phyloP scores from a whole-genome alignment of 2,888 invertebrate species.

The Metellina segmentata region DNA sequence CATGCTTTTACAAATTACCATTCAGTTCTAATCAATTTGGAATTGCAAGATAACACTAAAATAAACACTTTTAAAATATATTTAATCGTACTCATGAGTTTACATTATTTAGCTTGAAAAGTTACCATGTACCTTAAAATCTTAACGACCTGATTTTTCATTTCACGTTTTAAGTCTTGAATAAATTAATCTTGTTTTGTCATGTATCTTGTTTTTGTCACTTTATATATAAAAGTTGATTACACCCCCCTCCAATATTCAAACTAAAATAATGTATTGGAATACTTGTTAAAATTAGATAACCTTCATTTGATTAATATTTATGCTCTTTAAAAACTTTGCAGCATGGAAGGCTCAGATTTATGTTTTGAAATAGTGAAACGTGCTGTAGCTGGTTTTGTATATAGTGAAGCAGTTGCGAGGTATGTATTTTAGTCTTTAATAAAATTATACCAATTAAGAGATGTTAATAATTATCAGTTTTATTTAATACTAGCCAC shows the following conservation, averaged over 20 bases:
- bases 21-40: no score
- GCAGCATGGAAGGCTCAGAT: conserved; percentile 98
- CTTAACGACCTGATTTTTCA: not conserved
- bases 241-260: not conserved
- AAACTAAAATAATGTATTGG: not conserved
- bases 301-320: not conserved
- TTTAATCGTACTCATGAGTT: no score
- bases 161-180: not conserved
- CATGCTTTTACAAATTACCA: no score
- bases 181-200: conserved; percentile 13
- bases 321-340: conserved; percentile 80
- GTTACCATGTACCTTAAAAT: no score
- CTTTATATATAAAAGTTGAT: not conserved
- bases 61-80: no score
- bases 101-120: no score
- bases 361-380: conserved; percentile 98
- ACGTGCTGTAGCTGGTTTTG: conserved; percentile 97
- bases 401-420: conserved; percentile 99
- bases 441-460: not conserved
- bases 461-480: not conserved
- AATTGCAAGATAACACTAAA: no score
- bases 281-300: not conserved
- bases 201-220: not conserved
- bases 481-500: not conserved
- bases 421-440: conserved; percentile 85